These are phyloP conservation scores for Idaea straminata DNA, from an alignment of 2,888 invertebrate genomes.

Conservation along the genomic window DNA sequence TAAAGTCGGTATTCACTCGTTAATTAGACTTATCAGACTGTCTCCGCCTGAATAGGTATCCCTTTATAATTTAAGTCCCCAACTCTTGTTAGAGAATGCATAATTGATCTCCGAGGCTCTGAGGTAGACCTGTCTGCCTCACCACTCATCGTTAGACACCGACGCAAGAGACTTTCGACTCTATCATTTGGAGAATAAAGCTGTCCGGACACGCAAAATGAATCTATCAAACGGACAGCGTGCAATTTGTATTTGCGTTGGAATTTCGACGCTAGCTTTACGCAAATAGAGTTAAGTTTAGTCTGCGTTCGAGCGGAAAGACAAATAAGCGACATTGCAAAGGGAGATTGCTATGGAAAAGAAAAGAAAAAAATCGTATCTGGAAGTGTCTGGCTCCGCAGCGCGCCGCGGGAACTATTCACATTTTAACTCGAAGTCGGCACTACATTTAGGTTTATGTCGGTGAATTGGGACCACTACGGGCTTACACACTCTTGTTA, in stretches of 20 bases:
- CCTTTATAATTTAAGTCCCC: constrained; percentile 50
- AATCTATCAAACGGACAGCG: constrained; percentile 13
- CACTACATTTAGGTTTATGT: constrained; percentile 17
- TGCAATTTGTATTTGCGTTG: constrained; percentile 12
- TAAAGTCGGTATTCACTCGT: constrained; percentile 10
- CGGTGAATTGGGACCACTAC: constrained; percentile 19
- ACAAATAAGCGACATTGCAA: constrained; percentile 40
- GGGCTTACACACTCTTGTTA: neutral
- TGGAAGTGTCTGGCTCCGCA: constrained; percentile 23
- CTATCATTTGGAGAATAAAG: constrained; percentile 14
- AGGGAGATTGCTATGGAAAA: constrained; percentile 38
- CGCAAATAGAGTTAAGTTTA: constrained; percentile 17
- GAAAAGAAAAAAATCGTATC: constrained; percentile 36
- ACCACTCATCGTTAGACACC: constrained; percentile 12
- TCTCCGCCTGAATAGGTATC: constrained; percentile 33
- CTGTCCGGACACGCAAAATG: neutral
- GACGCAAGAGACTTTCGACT: constrained; percentile 20
- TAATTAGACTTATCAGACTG: constrained; percentile 40
- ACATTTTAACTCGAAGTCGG: constrained; percentile 24
- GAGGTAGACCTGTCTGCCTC: constrained; percentile 35
- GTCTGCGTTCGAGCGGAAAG: constrained; percentile 20
- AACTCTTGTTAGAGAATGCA: constrained; percentile 51
- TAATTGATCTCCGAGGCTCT: constrained; percentile 53
- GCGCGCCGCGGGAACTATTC: constrained; percentile 23
- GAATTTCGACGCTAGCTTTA: constrained; percentile 28